phyloP scores from a whole-genome alignment of 2,888 invertebrate genomes.

The Patella pellucida region DNA sequence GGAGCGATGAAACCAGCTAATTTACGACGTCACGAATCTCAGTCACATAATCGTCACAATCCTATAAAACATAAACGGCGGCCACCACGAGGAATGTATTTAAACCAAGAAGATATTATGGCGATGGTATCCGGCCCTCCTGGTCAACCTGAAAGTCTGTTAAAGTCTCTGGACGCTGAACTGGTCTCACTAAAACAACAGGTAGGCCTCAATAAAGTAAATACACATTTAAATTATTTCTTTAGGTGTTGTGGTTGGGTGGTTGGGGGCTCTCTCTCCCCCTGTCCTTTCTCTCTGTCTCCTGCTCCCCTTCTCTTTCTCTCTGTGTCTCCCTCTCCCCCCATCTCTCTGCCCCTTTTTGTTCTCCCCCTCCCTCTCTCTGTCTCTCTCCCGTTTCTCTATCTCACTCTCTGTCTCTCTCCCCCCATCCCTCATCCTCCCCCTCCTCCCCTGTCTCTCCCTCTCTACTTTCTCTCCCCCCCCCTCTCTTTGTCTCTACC shows the following conservation, averaged over 20 bases:
- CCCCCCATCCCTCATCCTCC: too few species aligned
- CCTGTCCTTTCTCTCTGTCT: too few species aligned
- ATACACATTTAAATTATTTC: conserved; percentile 3
- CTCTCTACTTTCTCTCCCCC: too few species aligned
- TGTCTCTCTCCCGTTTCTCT: too few species aligned
- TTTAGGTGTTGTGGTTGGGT: background rate
- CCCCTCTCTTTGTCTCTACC: too few species aligned
- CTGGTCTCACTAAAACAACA: conserved; percentile 94
- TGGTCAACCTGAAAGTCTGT: conserved; percentile 85
- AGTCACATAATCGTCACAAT: conserved; percentile 52
- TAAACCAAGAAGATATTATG: conserved; percentile 96
- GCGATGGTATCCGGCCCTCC: conserved; percentile 86
- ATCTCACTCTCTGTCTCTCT: too few species aligned
- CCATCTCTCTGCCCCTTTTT: too few species aligned
- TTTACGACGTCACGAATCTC: conserved; percentile 60
- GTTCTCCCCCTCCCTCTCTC: too few species aligned
- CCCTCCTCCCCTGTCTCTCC: too few species aligned
- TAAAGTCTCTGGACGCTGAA: conserved; percentile 93
- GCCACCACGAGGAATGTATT: conserved; percentile 96
- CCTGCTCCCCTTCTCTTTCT: too few species aligned
- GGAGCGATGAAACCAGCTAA: conserved; percentile 61
- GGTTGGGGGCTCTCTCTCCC: too few species aligned
- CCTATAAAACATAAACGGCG: conserved; percentile 77
- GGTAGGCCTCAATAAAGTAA: conserved; percentile 78
- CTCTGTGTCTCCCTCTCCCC: too few species aligned